Evolutionary conservation across 2,888 invertebrate species (phyloP).

Genomic region (Epistrophe grossulariae): DNA sequence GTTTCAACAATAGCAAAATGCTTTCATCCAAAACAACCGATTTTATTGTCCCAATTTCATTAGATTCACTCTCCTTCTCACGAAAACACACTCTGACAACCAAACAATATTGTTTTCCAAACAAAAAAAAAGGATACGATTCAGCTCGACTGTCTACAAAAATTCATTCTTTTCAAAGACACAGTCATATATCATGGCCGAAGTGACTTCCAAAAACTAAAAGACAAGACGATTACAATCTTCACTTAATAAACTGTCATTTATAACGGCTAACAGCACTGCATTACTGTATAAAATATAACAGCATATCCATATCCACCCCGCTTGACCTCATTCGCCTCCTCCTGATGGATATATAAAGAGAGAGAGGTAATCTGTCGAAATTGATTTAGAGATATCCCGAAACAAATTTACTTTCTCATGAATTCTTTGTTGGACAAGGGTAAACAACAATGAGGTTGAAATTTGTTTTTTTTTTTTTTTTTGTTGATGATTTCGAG

Average conservation of each 20-base stretch:
- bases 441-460: slow-evolving; percentile 60
- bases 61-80: not conserved
- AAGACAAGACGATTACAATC: slow-evolving; percentile 68
- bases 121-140: slow-evolving; percentile 5
- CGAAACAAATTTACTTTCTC: slow-evolving; percentile 55
- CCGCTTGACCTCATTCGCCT: slow-evolving; percentile 63
- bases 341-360: not conserved
- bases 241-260: slow-evolving; percentile 74
- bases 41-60: slow-evolving; percentile 15
- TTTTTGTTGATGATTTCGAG: not conserved
- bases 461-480: not conserved
- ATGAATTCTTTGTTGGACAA: slow-evolving; percentile 67
- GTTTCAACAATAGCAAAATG: slow-evolving; percentile 14
- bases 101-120: slow-evolving; percentile 13
- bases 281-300: slow-evolving; percentile 14
- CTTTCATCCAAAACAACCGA: not conserved
- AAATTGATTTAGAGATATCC: slow-evolving; percentile 72
- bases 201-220: slow-evolving; percentile 37
- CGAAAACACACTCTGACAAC: slow-evolving; percentile 4
- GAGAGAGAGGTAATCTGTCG: slow-evolving; percentile 62
- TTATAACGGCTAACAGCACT: slow-evolving; percentile 68
- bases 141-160: not conserved
- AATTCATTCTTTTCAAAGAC: slow-evolving; percentile 22
- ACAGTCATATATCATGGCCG: slow-evolving; percentile 61
- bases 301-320: slow-evolving; percentile 51